Percentiles rank a stretch among this genome's conserved stretches.
phyloP scores from a whole-genome alignment of 2,797 vertebrate species.

The Oreochromis grahami region DNA sequence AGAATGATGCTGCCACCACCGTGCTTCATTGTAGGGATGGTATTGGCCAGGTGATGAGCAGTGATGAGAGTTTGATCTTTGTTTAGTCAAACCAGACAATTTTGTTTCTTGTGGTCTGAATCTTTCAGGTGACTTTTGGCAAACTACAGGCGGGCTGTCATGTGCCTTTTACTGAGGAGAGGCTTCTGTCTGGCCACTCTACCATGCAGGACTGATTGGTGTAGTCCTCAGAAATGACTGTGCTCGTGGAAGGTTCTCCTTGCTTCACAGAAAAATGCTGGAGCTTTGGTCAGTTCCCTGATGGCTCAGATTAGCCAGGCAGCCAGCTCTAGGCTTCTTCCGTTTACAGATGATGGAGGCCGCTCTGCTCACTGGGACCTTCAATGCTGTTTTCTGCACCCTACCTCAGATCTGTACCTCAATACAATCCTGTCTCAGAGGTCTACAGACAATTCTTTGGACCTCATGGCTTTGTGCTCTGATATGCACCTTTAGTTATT shows the following conservation, averaged over 20 bases:
- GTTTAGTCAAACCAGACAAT: neutral
- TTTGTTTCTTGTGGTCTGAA: neutral
- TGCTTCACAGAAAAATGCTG: neutral
- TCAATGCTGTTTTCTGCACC: neutral
- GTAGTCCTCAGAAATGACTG: neutral
- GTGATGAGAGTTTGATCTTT: neutral
- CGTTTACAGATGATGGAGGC: neutral
- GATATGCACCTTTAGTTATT: neutral
- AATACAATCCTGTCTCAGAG: neutral
- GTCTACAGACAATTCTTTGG: neutral
- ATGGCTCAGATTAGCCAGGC: accelerated
- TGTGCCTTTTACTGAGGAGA: neutral
- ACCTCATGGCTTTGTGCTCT: neutral
- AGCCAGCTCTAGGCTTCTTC: neutral
- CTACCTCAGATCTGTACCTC: neutral
- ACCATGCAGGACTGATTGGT: neutral
- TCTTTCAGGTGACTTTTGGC: neutral
- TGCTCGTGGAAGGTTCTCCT: neutral
- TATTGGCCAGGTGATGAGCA: neutral
- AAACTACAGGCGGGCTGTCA: neutral
- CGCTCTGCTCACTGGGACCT: neutral
- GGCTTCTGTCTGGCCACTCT: neutral
- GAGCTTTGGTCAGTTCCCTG: neutral
- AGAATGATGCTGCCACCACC: neutral
- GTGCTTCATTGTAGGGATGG: neutral